Evolutionary conservation across 2,113 vertebrate genomes (phyloP).

Genomic region (Holacanthus passer): DNA sequence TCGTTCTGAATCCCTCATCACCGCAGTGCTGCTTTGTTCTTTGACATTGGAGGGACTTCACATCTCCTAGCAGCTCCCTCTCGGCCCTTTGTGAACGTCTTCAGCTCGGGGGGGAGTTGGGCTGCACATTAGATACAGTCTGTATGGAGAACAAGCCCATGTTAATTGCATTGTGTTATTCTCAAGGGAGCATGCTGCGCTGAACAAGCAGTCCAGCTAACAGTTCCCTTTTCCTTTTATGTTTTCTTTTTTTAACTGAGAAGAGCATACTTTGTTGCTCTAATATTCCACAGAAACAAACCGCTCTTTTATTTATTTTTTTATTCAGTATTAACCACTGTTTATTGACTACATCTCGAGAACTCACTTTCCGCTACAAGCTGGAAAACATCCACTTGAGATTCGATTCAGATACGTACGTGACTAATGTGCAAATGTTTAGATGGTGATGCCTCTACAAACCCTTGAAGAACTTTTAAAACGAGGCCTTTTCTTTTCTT

Average conservation of each 20-base stretch:
- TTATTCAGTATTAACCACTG: neutral
- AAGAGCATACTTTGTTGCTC: neutral
- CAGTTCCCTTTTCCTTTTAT: slow-evolving; percentile 18
- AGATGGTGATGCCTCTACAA: neutral
- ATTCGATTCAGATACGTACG: neutral
- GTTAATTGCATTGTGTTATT: slow-evolving; percentile 34
- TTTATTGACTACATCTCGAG: neutral
- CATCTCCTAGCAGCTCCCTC: slow-evolving; percentile 15
- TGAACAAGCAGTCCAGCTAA: slow-evolving; percentile 5
- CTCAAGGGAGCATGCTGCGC: neutral
- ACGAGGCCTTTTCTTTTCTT: neutral
- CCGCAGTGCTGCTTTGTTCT: slow-evolving; percentile 14
- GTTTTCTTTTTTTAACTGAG: neutral
- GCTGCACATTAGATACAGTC: neutral
- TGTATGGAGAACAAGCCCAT: slow-evolving; percentile 23
- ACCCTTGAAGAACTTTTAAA: neutral
- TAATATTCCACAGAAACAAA: neutral
- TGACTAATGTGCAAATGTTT: neutral
- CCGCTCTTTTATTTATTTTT: neutral
- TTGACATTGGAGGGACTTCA: neutral
- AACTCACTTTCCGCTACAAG: neutral
- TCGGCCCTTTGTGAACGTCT: neutral
- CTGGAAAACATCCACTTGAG: neutral
- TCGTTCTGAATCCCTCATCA: slow-evolving; percentile 2
- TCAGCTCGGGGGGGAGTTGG: neutral